Evolutionary conservation across 1,140 invertebrate species (phyloP).

Genomic region (Drosophila arawakana): DNA sequence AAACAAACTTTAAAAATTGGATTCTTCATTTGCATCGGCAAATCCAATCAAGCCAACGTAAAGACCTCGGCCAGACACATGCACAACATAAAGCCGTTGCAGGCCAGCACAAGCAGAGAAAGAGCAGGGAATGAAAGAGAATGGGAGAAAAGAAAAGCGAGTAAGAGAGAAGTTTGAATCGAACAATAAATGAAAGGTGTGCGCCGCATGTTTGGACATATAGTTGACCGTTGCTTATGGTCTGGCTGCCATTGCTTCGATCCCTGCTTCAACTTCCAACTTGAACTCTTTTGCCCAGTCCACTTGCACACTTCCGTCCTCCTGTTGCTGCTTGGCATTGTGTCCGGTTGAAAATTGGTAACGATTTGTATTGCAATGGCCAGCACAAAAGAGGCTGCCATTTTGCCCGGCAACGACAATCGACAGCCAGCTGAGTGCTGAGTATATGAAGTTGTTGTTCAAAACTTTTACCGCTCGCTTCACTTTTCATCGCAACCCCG

Average conservation of each 20-base stretch:
- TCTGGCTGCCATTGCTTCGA: slow-evolving; percentile 5
- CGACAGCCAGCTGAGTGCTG: slow-evolving; percentile 5
- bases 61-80: slow-evolving; percentile 78
- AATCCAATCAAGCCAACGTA: slow-evolving; percentile 84
- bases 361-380: slow-evolving; percentile 76
- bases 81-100: slow-evolving; percentile 75
- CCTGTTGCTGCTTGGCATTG: slow-evolving; percentile 32
- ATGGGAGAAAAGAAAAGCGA: background rate
- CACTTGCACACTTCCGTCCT: background rate
- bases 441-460: slow-evolving; percentile 40
- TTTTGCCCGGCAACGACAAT: slow-evolving; percentile 43
- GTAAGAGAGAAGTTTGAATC: slow-evolving; percentile 29
- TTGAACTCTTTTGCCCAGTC: background rate
- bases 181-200: slow-evolving; percentile 81
- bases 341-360: slow-evolving; percentile 78
- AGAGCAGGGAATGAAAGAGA: background rate
- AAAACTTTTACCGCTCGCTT: slow-evolving; percentile 61
- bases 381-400: slow-evolving; percentile 66
- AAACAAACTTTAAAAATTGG: slow-evolving; percentile 84
- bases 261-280: background rate
- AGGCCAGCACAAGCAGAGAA: slow-evolving; percentile 18
- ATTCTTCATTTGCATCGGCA: slow-evolving; percentile 84
- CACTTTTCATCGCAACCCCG: slow-evolving; percentile 17
- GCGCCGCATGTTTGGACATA: slow-evolving; percentile 73
- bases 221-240: slow-evolving; percentile 77